Conservation (phyloP, 2,888 invertebrate species). For the Sylvicola cinctus region DNA sequence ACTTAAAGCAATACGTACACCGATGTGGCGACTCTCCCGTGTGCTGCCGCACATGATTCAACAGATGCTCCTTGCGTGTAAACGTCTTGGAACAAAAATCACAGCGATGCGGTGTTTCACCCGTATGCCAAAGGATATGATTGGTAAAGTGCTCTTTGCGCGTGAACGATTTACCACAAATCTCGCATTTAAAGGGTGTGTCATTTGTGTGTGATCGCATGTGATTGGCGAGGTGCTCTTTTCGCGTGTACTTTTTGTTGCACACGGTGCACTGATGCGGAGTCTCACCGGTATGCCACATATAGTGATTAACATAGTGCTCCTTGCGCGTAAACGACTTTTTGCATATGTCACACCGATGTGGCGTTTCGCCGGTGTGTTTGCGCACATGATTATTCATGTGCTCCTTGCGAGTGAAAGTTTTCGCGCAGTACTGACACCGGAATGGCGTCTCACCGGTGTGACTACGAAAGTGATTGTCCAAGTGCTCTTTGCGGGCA, state of each 20-base stretch:
- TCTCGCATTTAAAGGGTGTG: conserved; percentile 70
- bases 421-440: conserved; percentile 56
- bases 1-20: conserved; percentile 67
- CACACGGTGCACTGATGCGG: conserved; percentile 74
- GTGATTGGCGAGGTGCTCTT: conserved; percentile 75
- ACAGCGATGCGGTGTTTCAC: conserved; percentile 68
- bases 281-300: conserved; percentile 48
- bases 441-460: conserved; percentile 55
- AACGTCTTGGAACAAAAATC: conserved; percentile 73
- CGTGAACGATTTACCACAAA: conserved; percentile 74
- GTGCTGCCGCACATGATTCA: conserved; percentile 65
- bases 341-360: conserved; percentile 67
- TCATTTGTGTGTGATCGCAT: conserved; percentile 77
- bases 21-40: conserved; percentile 44
- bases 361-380: conserved; percentile 66
- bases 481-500: conserved; percentile 68
- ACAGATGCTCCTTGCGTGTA: conserved; percentile 66
- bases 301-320: conserved; percentile 68
- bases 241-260: conserved; percentile 73
- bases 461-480: conserved; percentile 57
- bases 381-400: conserved; percentile 70
- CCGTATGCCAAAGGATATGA: conserved; percentile 78
- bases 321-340: conserved; percentile 75
- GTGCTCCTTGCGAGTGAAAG: conserved; percentile 70
- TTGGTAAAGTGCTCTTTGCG: conserved; percentile 80